phyloP scores from a whole-genome alignment of 2,888 invertebrate genomes.

The Agonopterix arenella region DNA sequence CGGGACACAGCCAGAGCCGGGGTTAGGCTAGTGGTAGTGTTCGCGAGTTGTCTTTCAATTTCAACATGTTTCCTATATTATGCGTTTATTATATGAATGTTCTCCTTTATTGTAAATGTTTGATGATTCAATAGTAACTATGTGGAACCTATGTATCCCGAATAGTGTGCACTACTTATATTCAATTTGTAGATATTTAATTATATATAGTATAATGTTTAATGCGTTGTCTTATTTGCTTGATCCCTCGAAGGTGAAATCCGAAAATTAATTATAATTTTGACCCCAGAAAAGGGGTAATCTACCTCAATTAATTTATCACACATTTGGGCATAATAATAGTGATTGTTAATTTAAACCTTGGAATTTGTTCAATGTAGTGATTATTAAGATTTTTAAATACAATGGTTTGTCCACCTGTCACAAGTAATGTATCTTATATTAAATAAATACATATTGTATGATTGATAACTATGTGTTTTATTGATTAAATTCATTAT shows the following conservation, averaged over 20 bases:
- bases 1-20: constrained; percentile 9
- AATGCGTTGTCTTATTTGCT: constrained; percentile 72
- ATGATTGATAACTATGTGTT: constrained; percentile 68
- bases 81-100: constrained; percentile 74
- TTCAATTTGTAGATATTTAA: constrained; percentile 76
- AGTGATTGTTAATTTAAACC: constrained; percentile 56
- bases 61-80: constrained; percentile 72
- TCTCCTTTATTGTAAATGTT: constrained; percentile 75
- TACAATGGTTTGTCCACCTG: constrained; percentile 70
- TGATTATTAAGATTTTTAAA: constrained; percentile 59
- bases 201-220: constrained; percentile 75
- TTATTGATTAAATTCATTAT: constrained; percentile 28
- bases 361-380: constrained; percentile 66
- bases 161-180: constrained; percentile 69
- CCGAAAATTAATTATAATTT: constrained; percentile 63
- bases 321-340: constrained; percentile 74
- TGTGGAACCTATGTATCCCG: constrained; percentile 51
- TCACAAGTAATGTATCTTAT: constrained; percentile 76
- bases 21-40: constrained; percentile 39
- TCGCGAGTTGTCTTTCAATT: constrained; percentile 55
- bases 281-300: constrained; percentile 63
- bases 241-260: constrained; percentile 52
- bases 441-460: constrained; percentile 71
- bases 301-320: constrained; percentile 78
- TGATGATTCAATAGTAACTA: constrained; percentile 54